Base-by-base conservation (phyloP, 2,888 invertebrate species). In the Scrobipalpa atriplicella region DNA sequence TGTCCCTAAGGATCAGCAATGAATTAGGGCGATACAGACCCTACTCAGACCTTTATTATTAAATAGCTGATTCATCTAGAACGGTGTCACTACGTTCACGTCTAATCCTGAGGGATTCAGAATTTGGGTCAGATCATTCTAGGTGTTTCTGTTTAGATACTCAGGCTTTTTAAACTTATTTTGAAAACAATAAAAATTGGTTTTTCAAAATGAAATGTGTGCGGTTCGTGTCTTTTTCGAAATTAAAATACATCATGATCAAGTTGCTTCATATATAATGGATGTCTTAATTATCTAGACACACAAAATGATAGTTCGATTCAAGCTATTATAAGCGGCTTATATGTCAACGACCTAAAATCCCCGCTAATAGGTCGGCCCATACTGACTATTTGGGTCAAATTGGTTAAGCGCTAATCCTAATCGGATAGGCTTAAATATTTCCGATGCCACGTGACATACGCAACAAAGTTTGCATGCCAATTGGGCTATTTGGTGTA, bases 331-430 rank as follows among this genome's bases (percentile, higher is more conserved):
- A n/a, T n/a, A 16, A 47, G 8, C 47, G 10, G 19, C 19, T 19
- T 56, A 21, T 10, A 11, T 21, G 54, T 56, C 54, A 56, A 8
- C 21, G 54, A 21, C 54, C 54, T 56, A 6, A 56, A 56, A 56
- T 56, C 54, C 54, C 54, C 54, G 13, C 6, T 56, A 54, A 18
- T 19, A 21, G 21, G 13, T 11, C 13, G 11, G 21, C 13, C 9
- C 29, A 21, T 19, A 29, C 6, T 56, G 21, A 56, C 21, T 21
- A 43, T 62, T 62, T 62, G 43, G 43, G 62, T 56, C 54, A 56
- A 61, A 41, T 18, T 39, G 18, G 61, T 43, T 61, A 36, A 38
- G 18, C 36, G 54, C 21, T 56, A 56, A 56, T 56, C 19, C 54
- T 56, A 56, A 56, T 56, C 54, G 21, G 21, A 56, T 56, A 21